Evolutionary conservation across 2,888 invertebrate species (phyloP).

Genomic region (Aradus depressus): DNA sequence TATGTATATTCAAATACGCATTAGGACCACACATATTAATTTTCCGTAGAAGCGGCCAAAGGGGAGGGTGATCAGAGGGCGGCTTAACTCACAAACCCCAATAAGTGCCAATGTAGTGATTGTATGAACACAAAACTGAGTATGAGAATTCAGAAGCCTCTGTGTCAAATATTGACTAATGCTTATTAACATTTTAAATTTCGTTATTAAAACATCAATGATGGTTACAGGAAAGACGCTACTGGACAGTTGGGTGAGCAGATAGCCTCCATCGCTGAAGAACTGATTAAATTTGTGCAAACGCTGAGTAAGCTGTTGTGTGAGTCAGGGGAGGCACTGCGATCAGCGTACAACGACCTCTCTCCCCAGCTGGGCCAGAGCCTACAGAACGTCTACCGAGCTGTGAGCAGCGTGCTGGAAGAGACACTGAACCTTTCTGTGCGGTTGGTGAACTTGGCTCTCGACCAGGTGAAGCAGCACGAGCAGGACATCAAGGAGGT

Average conservation of each 20-base stretch:
- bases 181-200: no score
- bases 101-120: no score
- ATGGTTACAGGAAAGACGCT: conserved; percentile 37
- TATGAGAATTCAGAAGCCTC: neutral
- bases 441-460: conserved; percentile 37
- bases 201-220: neutral
- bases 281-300: conserved; percentile 35
- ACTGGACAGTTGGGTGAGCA: conserved; percentile 36
- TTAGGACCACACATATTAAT: no score
- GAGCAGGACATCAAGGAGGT: conserved; percentile 54
- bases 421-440: conserved; percentile 41
- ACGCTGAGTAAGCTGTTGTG: conserved; percentile 35
- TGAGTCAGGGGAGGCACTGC: conserved; percentile 36
- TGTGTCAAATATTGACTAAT: neutral
- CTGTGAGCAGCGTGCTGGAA: conserved; percentile 38
- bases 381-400: conserved; percentile 38
- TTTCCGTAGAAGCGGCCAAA: no score
- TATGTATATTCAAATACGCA: no score
- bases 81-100: no score
- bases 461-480: conserved; percentile 50
- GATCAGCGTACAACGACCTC: conserved; percentile 35
- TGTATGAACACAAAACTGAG: neutral
- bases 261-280: conserved; percentile 24
- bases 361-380: conserved; percentile 36
- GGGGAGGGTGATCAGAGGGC: no score